A percentile compares a stretch with the other conserved stretches of the same genome.
These are phyloP conservation scores for Diploscapter pachys DNA, from an alignment of 1,140 invertebrate species.

Conservation along the genomic window DNA sequence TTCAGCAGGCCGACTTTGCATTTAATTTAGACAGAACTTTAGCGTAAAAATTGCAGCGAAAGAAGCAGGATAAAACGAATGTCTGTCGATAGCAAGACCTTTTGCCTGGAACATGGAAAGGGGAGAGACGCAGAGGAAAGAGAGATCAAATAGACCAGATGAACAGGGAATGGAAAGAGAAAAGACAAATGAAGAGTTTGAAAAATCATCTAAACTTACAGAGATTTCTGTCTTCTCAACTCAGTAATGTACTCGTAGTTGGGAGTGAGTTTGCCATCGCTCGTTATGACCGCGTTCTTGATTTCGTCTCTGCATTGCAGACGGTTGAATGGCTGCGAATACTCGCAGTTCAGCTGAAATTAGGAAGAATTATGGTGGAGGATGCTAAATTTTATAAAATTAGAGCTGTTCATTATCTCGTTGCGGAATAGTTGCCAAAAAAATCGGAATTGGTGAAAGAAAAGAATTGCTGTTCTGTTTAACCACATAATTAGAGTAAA, in stretches of 20 bases:
- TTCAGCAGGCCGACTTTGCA: no score
- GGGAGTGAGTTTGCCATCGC: conserved; percentile 84
- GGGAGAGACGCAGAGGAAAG: no score
- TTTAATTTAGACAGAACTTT: no score
- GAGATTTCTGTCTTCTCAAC: conserved; percentile 61
- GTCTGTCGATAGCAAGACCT: no score
- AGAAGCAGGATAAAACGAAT: no score
- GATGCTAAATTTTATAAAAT: no score
- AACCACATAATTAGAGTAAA: conserved; percentile 5
- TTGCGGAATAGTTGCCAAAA: background rate
- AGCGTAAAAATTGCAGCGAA: no score
- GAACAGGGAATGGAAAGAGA: no score
- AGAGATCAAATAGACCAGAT: no score
- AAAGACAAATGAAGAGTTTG: no score
- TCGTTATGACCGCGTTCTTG: conserved; percentile 80
- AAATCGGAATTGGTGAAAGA: background rate
- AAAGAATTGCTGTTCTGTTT: conserved; percentile 16
- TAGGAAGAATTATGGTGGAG: background rate
- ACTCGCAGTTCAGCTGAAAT: conserved; percentile 66
- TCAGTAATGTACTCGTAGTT: conserved; percentile 92
- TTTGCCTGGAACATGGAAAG: no score
- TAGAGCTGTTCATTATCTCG: no score
- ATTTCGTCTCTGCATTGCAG: conserved; percentile 52
- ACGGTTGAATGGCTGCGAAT: conserved; percentile 51
- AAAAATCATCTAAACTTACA: conserved; percentile 10